A percentile compares a stretch with the other conserved stretches of the same genome.
These are phyloP conservation scores for Lordiphosa clarofinis DNA, from an alignment of 1,140 invertebrate genomes.

Conservation along the genomic window DNA sequence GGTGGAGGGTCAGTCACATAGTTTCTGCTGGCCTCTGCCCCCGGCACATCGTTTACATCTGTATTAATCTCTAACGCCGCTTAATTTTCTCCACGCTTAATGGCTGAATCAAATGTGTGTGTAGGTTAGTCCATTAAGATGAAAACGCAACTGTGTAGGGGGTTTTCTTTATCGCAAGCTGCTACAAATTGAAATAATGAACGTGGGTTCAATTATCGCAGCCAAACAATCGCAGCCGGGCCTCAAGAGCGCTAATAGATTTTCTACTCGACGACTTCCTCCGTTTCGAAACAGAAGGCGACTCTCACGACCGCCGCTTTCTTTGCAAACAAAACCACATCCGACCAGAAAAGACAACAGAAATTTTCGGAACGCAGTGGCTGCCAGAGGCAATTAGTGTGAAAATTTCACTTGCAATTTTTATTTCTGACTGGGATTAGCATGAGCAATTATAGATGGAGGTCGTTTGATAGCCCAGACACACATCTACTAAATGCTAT, in stretches of 20 bases:
- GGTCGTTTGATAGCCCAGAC: slow-evolving; percentile 41
- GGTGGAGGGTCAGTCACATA: slow-evolving; percentile 27
- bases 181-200: slow-evolving; percentile 71
- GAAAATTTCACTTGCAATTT: slow-evolving; percentile 77
- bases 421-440: slow-evolving; percentile 66
- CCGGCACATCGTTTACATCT: slow-evolving; percentile 52
- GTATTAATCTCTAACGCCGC: slow-evolving; percentile 74
- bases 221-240: slow-evolving; percentile 63
- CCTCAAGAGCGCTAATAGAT: slow-evolving; percentile 70
- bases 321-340: slow-evolving; percentile 65
- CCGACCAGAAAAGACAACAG: slow-evolving; percentile 42
- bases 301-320: slow-evolving; percentile 43
- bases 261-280: slow-evolving; percentile 57
- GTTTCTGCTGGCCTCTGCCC: slow-evolving; percentile 19
- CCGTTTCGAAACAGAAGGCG: slow-evolving; percentile 28
- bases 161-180: slow-evolving; percentile 36
- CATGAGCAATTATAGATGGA: slow-evolving; percentile 71
- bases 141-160: slow-evolving; percentile 10
- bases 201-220: slow-evolving; percentile 77
- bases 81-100: slow-evolving; percentile 65
- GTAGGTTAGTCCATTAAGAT: too few species aligned
- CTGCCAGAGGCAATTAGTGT: slow-evolving; percentile 61
- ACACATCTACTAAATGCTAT: slow-evolving; percentile 20
- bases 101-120: slow-evolving; percentile 18
- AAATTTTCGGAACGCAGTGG: slow-evolving; percentile 41